Base-by-base conservation (phyloP, 2,797 vertebrate genomes). In the Myiotriccus ornatus region DNA sequence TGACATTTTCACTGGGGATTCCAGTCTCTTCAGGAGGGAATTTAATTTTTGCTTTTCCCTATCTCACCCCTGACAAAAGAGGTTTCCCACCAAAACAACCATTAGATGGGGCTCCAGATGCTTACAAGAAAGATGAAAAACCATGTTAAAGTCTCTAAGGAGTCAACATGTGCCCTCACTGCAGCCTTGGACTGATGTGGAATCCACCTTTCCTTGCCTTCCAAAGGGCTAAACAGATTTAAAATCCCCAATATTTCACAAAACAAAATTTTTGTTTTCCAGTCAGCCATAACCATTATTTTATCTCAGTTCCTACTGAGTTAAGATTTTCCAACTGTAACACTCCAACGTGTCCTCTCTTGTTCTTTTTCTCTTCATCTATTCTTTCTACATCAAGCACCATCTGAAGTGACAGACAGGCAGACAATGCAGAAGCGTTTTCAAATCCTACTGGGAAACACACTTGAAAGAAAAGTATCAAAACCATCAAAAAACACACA, bases 381-480 rank as follows among this genome's bases (percentile, higher is more conserved):
- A 77, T 69, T 81, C 67, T 30, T 84, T 74, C 76, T 88, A 43
- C 46, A 87, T 53, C 55, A 67, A 82, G 24, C 4, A 1, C 52
- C 74, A 93, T 82, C 59, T 94, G 90, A 96, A 84, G 47, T 53
- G 60, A 88, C 69, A 93, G 90, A 81, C 86, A 95, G 24, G 89
- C 89, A 93, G 87, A 93, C 77, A 97, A 96, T 95, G 87, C 50
- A 84, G 20, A 83, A 95, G 76, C 32, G 17, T 90, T 92, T 94
- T 75, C 60, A 88, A 89, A 93, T 22, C 39, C 73, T 94, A 46
- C 44, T 84, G 70, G 87, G 71, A 89, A 96, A 17, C 19, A 12
- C 50, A 74, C 34, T 44, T 60, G 68, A 90, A 94, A 86, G 87
- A 70, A 82, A 90, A 94, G 30, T 64, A 95, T 74, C 56, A 79